phyloP scores from a whole-genome alignment of 2,888 invertebrate genomes.

The Uloborus plumipes region DNA sequence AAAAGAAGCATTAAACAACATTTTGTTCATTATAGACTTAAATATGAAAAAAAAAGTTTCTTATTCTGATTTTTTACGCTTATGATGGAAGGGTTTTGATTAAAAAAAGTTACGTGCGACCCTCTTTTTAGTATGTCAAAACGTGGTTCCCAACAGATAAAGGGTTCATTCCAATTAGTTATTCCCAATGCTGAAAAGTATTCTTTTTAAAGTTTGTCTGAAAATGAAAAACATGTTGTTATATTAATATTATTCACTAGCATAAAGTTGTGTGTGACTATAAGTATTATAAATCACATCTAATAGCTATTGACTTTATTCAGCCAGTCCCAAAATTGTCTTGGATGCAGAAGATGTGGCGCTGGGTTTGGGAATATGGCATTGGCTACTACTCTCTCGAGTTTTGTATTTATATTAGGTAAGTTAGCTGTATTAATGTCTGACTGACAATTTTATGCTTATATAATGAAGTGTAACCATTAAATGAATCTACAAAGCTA shows the following conservation, averaged over 20 bases:
- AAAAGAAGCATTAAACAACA: too few relatives aligned
- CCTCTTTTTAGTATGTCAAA: too few relatives aligned
- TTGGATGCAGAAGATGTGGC: slow-evolving; percentile 49
- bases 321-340: slow-evolving; percentile 23
- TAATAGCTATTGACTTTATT: background rate
- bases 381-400: slow-evolving; percentile 70
- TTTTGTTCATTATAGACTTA: too few relatives aligned
- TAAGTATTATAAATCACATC: background rate
- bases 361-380: slow-evolving; percentile 69
- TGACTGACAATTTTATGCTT: background rate
- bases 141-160: too few relatives aligned
- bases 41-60: too few relatives aligned
- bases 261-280: too few relatives aligned
- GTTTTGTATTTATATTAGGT: slow-evolving; percentile 69
- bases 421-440: background rate
- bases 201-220: background rate
- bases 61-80: too few relatives aligned
- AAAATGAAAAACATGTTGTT: background rate
- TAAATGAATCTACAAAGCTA: too few relatives aligned
- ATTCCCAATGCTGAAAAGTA: background rate
- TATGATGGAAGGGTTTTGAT: too few relatives aligned
- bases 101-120: too few relatives aligned
- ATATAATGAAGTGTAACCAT: background rate
- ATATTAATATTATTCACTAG: too few relatives aligned
- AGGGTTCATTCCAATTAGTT: too few relatives aligned